Evolutionary conservation across 2,888 invertebrate species (phyloP).

Genomic region (Pocota personata): DNA sequence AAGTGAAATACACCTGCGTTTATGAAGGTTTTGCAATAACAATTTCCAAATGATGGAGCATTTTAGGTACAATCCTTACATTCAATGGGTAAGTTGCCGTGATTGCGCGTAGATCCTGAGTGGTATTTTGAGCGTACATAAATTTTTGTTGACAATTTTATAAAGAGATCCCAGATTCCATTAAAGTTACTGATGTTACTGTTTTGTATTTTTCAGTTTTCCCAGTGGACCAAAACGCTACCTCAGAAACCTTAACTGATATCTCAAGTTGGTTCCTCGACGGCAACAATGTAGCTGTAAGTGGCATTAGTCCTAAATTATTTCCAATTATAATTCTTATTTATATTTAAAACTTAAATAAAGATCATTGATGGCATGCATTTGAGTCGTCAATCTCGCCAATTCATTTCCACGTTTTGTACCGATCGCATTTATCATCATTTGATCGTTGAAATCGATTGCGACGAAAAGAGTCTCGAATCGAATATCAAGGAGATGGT

Average conservation of each 20-base stretch:
- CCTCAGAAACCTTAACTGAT: constrained; percentile 90
- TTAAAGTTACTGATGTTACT: not conserved
- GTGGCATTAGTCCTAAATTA: constrained; percentile 77
- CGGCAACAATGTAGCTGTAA: constrained; percentile 91
- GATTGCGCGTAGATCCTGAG: too few relatives aligned
- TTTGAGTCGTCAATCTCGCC: constrained; percentile 91
- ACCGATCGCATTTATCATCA: constrained; percentile 91
- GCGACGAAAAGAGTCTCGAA: constrained; percentile 86
- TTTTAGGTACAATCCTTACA: too few relatives aligned
- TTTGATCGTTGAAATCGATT: constrained; percentile 95
- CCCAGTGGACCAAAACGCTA: constrained; percentile 81
- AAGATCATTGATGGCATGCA: constrained; percentile 97
- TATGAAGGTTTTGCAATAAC: too few relatives aligned
- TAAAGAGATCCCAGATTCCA: too few relatives aligned
- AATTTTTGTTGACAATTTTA: too few relatives aligned
- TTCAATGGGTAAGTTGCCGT: too few relatives aligned
- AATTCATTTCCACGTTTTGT: constrained; percentile 89
- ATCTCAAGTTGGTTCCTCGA: constrained; percentile 91
- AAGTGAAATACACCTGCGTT: too few relatives aligned
- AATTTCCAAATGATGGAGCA: too few relatives aligned
- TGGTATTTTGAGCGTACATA: too few relatives aligned
- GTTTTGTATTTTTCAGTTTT: constrained; percentile 86
- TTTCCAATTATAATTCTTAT: not conserved
- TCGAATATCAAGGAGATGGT: constrained; percentile 85
- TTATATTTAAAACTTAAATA: not conserved